A percentile compares a stretch with the other conserved stretches of the same genome.
phyloP scores from a whole-genome alignment of 1,140 invertebrate genomes.

The Tribolium madens region DNA sequence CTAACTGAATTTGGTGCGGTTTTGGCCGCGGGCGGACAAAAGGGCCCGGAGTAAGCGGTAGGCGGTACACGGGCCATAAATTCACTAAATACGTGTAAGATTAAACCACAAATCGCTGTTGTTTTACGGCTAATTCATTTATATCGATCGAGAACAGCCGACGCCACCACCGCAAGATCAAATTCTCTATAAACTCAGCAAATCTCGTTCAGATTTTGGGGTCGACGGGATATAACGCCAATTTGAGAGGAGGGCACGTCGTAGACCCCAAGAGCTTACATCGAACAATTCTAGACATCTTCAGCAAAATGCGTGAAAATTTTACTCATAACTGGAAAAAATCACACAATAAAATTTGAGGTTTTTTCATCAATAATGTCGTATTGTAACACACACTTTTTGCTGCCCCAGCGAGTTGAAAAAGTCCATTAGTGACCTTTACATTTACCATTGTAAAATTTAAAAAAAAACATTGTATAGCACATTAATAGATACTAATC shows the following conservation, averaged over 20 bases:
- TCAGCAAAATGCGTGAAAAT: no score
- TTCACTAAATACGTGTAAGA: constrained; percentile 64
- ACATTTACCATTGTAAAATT: no score
- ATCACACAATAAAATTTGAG: no score
- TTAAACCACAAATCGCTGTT: constrained; percentile 66
- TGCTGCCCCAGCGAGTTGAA: no score
- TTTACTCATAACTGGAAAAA: no score
- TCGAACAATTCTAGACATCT: background rate
- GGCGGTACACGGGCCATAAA: constrained; percentile 61
- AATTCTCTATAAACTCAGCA: constrained; percentile 53
- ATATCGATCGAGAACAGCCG: constrained; percentile 60
- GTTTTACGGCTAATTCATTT: constrained; percentile 65
- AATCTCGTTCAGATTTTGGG: constrained; percentile 27
- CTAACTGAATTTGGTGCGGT: constrained; percentile 50
- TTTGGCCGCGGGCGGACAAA: constrained; percentile 45
- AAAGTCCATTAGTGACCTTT: no score
- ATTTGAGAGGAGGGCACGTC: constrained; percentile 18
- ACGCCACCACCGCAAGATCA: constrained; percentile 51
- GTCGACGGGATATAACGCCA: background rate
- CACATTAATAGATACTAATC: no score
- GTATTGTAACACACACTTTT: no score
- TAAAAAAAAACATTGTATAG: no score
- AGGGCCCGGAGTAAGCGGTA: constrained; percentile 48
- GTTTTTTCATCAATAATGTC: no score
- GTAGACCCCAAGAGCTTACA: background rate